Conservation (phyloP, 2,888 invertebrate species). For the Monopis laevigella region DNA sequence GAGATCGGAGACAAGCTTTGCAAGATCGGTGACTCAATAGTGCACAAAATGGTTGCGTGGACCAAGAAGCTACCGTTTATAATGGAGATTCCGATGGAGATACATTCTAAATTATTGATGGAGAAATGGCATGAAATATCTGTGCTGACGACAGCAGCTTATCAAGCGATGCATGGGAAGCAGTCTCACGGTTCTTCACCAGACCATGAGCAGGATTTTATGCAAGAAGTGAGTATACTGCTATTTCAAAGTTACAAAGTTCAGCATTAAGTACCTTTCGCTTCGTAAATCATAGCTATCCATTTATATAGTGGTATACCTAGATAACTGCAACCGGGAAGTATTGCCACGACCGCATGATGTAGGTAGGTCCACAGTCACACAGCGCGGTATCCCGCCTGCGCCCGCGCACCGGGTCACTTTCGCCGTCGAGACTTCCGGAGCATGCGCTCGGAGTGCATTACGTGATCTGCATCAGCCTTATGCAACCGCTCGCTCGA, state of each 20-base stretch:
- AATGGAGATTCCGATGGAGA: constrained; percentile 94
- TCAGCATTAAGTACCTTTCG: too few relatives aligned
- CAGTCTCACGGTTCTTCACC: constrained; percentile 54
- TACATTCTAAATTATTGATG: constrained; percentile 93
- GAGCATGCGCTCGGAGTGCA: constrained; percentile 49
- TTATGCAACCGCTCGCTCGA: constrained; percentile 46
- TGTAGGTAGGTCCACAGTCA: too few relatives aligned
- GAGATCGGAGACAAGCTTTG: constrained; percentile 92
- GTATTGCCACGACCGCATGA: too few relatives aligned
- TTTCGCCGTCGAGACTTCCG: constrained; percentile 59
- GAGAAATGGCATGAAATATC: constrained; percentile 98
- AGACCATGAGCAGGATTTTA: constrained; percentile 79
- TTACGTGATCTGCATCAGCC: constrained; percentile 60
- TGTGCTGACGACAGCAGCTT: constrained; percentile 92
- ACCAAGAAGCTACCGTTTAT: constrained; percentile 98
- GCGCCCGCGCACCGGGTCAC: constrained; percentile 32
- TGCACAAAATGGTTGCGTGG: constrained; percentile 98
- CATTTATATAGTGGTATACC: too few relatives aligned
- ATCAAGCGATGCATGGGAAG: constrained; percentile 88
- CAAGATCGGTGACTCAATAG: constrained; percentile 97
- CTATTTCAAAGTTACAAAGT: too few relatives aligned
- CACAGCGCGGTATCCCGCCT: too few relatives aligned
- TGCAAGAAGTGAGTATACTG: constrained; percentile 86
- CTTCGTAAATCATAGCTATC: too few relatives aligned
- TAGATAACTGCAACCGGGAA: too few relatives aligned